Conservation (phyloP, 1,140 invertebrate species). For the Agraylea sexmaculata region DNA sequence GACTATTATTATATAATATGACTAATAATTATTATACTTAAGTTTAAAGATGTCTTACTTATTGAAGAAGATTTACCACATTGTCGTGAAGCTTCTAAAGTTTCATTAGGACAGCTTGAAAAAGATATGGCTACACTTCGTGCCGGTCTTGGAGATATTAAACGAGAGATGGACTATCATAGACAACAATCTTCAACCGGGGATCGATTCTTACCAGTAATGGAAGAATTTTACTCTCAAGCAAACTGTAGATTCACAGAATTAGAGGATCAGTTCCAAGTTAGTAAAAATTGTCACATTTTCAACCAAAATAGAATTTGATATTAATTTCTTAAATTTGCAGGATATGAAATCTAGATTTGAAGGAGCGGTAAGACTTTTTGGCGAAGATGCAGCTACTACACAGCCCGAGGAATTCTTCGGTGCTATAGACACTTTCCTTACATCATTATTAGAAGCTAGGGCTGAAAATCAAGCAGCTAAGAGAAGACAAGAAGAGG, state of each 20-base stretch:
- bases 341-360: slow-evolving; percentile 53
- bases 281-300: slow-evolving; percentile 48
- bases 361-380: slow-evolving; percentile 73
- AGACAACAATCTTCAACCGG: slow-evolving; percentile 48
- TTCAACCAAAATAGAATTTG: neutral
- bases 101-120: slow-evolving; percentile 82
- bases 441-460: slow-evolving; percentile 76
- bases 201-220: slow-evolving; percentile 87
- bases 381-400: slow-evolving; percentile 80
- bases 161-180: slow-evolving; percentile 86
- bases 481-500: slow-evolving; percentile 74
- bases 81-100: slow-evolving; percentile 85
- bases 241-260: slow-evolving; percentile 85
- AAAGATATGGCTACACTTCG: slow-evolving; percentile 80
- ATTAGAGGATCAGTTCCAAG: slow-evolving; percentile 86
- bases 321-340: slow-evolving; percentile 12
- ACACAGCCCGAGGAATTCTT: slow-evolving; percentile 94
- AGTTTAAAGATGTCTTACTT: slow-evolving; percentile 82
- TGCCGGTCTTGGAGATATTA: slow-evolving; percentile 77
- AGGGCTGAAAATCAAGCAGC: slow-evolving; percentile 81
- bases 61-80: slow-evolving; percentile 87
- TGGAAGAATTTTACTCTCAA: slow-evolving; percentile 88
- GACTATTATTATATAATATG: neutral
- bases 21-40: slow-evolving; percentile 23
- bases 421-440: slow-evolving; percentile 84